phyloP scores from a whole-genome alignment of 2,888 invertebrate species.

The Temnothorax unifasciatus region DNA sequence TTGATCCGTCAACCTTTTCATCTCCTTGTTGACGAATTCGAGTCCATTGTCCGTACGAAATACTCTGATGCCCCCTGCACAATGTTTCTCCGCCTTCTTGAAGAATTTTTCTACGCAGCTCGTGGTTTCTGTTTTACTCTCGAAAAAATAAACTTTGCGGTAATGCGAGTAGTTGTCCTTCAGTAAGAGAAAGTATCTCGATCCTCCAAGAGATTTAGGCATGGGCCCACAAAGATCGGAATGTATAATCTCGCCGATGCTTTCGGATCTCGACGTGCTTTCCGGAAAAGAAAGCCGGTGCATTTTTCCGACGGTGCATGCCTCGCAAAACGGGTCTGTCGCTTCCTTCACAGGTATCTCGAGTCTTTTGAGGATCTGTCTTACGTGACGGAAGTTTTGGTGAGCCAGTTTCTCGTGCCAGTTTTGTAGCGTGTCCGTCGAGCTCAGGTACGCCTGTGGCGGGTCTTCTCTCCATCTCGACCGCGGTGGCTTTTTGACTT shows the following conservation, averaged over 20 bases:
- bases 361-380: conserved; percentile 35
- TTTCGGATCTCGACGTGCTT: background rate
- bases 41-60: conserved; percentile 14
- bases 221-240: background rate
- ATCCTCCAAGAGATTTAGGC: background rate
- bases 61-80: background rate
- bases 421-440: background rate
- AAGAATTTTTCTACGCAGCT: background rate
- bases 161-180: conserved; percentile 17
- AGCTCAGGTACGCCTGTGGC: no score
- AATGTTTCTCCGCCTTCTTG: background rate
- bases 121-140: background rate
- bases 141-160: background rate
- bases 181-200: background rate
- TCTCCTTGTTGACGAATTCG: background rate
- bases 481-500: background rate
- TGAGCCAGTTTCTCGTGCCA: conserved; percentile 66
- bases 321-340: background rate
- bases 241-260: background rate
- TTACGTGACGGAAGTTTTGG: conserved; percentile 58
- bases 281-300: background rate
- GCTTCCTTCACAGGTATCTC: background rate
- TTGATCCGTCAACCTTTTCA: background rate
- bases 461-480: background rate
- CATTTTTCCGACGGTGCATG: background rate